Evolutionary conservation across 2,797 vertebrate genomes (phyloP), one percentile per base, ranked within the genome.

Genomic region (Melopsittacus undulatus): DNA sequence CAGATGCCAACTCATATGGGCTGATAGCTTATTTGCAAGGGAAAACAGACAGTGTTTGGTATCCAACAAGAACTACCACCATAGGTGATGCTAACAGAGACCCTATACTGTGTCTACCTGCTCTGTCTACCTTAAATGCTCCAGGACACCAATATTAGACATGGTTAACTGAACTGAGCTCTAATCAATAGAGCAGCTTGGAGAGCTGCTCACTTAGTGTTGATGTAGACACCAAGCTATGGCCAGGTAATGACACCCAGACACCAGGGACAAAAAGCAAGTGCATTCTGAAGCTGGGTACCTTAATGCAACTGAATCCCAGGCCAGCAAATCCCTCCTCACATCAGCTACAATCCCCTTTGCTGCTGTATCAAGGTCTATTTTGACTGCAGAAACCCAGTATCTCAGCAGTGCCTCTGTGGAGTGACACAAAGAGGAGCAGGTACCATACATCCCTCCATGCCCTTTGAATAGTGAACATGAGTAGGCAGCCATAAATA

Each of bases 401-500:
- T 40, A 20, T 40, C 52, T 34, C 61, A 12, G 70, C 0, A 2
- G 38, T 1, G 1, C 0, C 4, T 56, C 9, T 5, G 12, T 29
- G 59, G 43, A 80, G 17, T 13, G 49, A 57, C 32, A 29, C 29
- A 82, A 38, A 46, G 14, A 27, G 82, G 32, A 62, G 19, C 13
- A 40, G 32, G 16, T 14, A 38, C 8, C 16, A 46, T 23, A 26
- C 43, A 40, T 9, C 69, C 42, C 34, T 27, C 81, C 43, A 29
- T 62, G 18, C n/a, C n/a, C 63, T 26, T 34, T 38, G 46, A 64
- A 24, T 22, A 32, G 4, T 19, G 21, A 42, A 54, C 23, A 6
- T 9, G 5, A 62, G 19, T 2, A 54, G 43, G 15, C 20, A 30
- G 40, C 9, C 36, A 43, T 48, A 79, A 66, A 45, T 3, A 90